A percentile compares a stretch with the other conserved stretches of the same genome.
phyloP scores from a whole-genome alignment of 2,888 invertebrate species.

The Tillus elongatus region DNA sequence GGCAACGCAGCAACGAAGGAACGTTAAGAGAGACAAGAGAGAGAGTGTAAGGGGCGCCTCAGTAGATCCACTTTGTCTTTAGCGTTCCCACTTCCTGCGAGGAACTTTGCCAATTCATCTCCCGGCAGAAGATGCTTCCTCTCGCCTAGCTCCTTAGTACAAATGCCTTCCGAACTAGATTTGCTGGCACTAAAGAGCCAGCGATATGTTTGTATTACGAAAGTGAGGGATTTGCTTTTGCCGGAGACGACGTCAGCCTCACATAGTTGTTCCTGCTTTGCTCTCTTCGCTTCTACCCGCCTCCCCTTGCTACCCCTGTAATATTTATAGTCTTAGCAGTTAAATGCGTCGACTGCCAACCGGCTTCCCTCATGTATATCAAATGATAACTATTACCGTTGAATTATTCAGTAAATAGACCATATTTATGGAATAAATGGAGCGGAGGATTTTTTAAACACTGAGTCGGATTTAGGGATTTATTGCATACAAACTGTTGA shows the following conservation, averaged over 20 bases:
- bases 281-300: slow-evolving; percentile 4
- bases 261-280: too few species aligned
- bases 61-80: slow-evolving; percentile 37
- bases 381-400: too few species aligned
- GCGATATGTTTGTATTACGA: slow-evolving; percentile 40
- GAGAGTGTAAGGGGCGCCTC: background rate
- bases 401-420: too few species aligned
- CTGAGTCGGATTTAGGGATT: too few species aligned
- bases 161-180: slow-evolving; percentile 42
- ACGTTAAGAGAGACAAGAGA: background rate
- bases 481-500: too few species aligned
- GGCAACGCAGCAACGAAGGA: too few species aligned
- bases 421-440: too few species aligned
- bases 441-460: too few species aligned
- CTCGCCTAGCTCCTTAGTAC: slow-evolving; percentile 37
- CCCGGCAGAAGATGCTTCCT: slow-evolving; percentile 39
- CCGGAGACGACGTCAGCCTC: background rate
- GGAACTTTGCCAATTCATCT: slow-evolving; percentile 41
- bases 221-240: slow-evolving; percentile 31
- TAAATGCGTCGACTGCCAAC: too few species aligned
- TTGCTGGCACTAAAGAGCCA: slow-evolving; percentile 36
- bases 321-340: too few species aligned
- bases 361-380: too few species aligned
- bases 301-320: too few species aligned
- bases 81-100: slow-evolving; percentile 37